Evolutionary conservation across 2,888 invertebrate species (phyloP).

Genomic region (Chrysopilus asiliformis): DNA sequence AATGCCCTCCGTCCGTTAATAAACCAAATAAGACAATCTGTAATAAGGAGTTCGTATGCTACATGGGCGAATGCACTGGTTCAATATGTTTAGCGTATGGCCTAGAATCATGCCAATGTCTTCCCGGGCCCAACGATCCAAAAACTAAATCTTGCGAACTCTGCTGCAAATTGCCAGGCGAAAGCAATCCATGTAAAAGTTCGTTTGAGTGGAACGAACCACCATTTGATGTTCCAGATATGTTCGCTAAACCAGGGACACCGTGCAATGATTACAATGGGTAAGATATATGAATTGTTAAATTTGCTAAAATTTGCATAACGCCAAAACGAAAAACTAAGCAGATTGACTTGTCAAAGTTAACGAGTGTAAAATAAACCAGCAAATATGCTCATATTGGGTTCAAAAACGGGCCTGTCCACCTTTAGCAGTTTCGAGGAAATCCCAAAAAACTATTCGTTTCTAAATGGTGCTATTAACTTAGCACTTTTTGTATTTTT

Average conservation of each 20-base stretch:
- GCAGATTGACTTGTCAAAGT: too few species aligned
- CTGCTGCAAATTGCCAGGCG: slow-evolving; percentile 79
- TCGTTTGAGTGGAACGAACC: slow-evolving; percentile 82
- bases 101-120: slow-evolving; percentile 89
- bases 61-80: slow-evolving; percentile 90
- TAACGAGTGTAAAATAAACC: too few species aligned
- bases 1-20: slow-evolving; percentile 83
- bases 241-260: slow-evolving; percentile 86
- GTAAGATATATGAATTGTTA: slow-evolving; percentile 31
- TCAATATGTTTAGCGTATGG: slow-evolving; percentile 96
- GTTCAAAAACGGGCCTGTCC: too few species aligned
- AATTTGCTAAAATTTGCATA: too few species aligned
- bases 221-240: slow-evolving; percentile 84
- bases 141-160: slow-evolving; percentile 83
- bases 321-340: too few species aligned
- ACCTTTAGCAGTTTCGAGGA: too few species aligned
- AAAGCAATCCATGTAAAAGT: slow-evolving; percentile 68
- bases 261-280: slow-evolving; percentile 91
- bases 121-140: slow-evolving; percentile 62
- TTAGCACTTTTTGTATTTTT: too few species aligned
- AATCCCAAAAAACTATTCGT: too few species aligned
- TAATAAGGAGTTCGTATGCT: slow-evolving; percentile 94
- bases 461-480: too few species aligned
- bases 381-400: too few species aligned
- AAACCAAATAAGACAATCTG: slow-evolving; percentile 92